These are phyloP conservation scores for Archips crataeganus DNA, from an alignment of 2,888 invertebrate genomes.

Conservation along the genomic window DNA sequence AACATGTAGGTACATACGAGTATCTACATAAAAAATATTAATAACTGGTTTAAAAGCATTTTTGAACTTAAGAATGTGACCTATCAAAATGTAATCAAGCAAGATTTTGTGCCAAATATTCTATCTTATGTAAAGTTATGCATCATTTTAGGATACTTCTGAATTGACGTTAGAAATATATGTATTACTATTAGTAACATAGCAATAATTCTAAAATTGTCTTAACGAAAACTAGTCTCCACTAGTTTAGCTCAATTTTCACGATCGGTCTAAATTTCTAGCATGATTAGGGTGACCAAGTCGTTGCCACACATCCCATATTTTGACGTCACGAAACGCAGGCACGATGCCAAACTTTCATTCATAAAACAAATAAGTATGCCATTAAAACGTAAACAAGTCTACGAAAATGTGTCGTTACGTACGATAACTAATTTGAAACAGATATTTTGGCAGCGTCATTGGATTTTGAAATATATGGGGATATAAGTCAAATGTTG, in stretches of 20 bases:
- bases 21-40: too few species aligned
- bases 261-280: constrained; percentile 6
- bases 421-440: background rate
- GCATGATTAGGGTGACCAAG: constrained; percentile 17
- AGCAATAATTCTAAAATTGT: background rate
- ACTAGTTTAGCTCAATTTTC: constrained; percentile 1
- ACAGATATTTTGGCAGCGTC: background rate
- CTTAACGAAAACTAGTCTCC: background rate
- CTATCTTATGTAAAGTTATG: too few species aligned
- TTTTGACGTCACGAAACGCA: constrained; percentile 3
- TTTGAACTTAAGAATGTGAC: too few species aligned
- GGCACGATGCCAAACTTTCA: constrained; percentile 21
- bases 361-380: constrained; percentile 13
- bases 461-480: background rate
- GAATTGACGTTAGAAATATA: too few species aligned
- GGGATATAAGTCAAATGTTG: background rate
- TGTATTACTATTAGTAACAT: background rate
- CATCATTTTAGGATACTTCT: too few species aligned
- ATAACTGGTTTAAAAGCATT: too few species aligned
- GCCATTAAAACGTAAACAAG: constrained; percentile 4
- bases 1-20: too few species aligned
- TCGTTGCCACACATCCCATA: background rate
- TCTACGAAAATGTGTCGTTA: background rate
- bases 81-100: too few species aligned
- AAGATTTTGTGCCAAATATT: too few species aligned